A percentile compares a stretch with the other conserved stretches of the same genome.
These are phyloP conservation scores for Peromyscus polionotus DNA, from an alignment of 2,113 vertebrate species.

Conservation along the genomic window DNA sequence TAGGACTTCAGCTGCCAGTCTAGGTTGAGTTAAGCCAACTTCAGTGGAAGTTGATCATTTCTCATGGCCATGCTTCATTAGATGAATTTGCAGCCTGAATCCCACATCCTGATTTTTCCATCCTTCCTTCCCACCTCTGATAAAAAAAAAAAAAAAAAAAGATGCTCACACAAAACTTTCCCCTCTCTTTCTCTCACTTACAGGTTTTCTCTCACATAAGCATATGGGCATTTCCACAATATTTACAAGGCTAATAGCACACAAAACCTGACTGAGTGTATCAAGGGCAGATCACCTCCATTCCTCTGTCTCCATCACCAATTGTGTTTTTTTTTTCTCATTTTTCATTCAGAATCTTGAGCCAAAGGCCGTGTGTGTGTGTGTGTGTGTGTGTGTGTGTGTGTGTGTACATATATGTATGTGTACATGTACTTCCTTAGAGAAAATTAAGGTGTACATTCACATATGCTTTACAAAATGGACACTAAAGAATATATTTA, in stretches of 20 bases:
- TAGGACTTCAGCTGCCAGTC: not conserved
- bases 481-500: not conserved
- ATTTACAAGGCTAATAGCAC: not conserved
- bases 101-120: not conserved
- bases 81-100: not conserved
- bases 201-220: not conserved
- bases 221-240: not conserved
- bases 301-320: not conserved
- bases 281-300: not conserved
- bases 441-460: not conserved
- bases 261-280: not conserved
- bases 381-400: not conserved
- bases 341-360: not conserved
- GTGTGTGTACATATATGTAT: not conserved
- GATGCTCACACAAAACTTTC: not conserved
- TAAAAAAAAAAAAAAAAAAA: not conserved
- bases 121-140: not conserved
- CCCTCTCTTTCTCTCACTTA: not conserved
- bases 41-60: not conserved
- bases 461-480: not conserved
- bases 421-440: not conserved
- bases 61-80: not conserved
- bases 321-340: not conserved
- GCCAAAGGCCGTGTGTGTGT: not conserved
- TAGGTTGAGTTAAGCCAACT: not conserved